Evolutionary conservation across 2,797 vertebrate species (phyloP), one percentile per base, ranked within the genome.

Genomic region (Anguilla pacifica): DNA sequence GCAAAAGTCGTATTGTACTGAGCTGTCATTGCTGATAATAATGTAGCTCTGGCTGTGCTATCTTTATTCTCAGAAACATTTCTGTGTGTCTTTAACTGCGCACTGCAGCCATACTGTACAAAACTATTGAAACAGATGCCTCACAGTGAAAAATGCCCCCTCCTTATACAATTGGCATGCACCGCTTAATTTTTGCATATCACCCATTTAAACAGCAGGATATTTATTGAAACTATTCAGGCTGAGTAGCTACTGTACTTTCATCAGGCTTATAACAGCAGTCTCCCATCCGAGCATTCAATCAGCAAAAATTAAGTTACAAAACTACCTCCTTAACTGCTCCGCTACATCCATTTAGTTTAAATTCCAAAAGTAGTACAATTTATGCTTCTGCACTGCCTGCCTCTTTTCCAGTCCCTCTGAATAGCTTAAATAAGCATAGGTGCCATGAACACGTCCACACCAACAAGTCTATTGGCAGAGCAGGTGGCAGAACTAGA

Each of bases 341-440:
- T 51, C 19, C n/a, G 79, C 46, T 25, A n/a, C 19, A 25, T 51
- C 22, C 6, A 51, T 82, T 82, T 82, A 46, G 5, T 51, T n/a
- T 7, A 82, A 49, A 82, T 46, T 82, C 43, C 6, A 9, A 51
- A 25, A 49, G 43, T 51, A 51, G 28, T n/a, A 35, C 46, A 51
- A 51, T 79, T 17, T 22, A 46, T 81, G 28, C 35, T 43, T 25
- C 39, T 82, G 7, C 22, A 25, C 25, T n/a, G 22, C 46, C 28
- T 87, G 13, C 86, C 53, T 88, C 90, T 86, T 87, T 59, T 85
- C 88, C 51, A 85, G 88, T 83, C 86, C 77, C 87, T 84, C 90
- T 72, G 10, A 89, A 82, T 88, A 85, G 89, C 88, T 89, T 90
- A 83, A 74, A 59, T 88, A 88, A 86, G 49, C 86, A 88, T 84